Evolutionary conservation across 2,888 invertebrate genomes (phyloP), one percentile per base, ranked within the genome.

Genomic region (Perithous albicinctus): DNA sequence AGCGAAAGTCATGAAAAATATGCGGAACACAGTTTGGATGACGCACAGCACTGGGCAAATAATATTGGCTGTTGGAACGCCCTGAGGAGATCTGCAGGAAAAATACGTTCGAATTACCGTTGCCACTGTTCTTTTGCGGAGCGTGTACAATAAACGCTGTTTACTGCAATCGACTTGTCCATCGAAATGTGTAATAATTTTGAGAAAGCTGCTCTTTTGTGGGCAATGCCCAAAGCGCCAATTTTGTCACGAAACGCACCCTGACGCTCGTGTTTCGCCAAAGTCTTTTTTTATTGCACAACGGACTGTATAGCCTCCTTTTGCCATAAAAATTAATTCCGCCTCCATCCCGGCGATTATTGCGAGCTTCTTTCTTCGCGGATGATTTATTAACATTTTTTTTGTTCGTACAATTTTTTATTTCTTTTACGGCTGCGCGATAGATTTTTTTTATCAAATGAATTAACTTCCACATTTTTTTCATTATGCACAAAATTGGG

Each of bases 211-310:
- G 72, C 51, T 72, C 72, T 66, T 59, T 66, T n/a, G 59, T 59
- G 35, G 38, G 66, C 76, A 72, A 77, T n/a, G 76, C 76, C 72
- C 66, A 54, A 51, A 54, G 61, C 61, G 43, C 29, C 56, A 80
- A 80, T 80, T 80, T 80, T n/a, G n/a, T n/a, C 76, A 77, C 76
- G 51, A 61, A 51, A 80, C 66, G 59, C 51, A 75, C 61, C 76
- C 72, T 43, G 29, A n/a, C n/a, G 64, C 56, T 54, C 70, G 48
- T 66, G n/a, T 29, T 29, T 26, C 69, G 51, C 32, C 82, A 82
- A 79, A 72, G 73, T 59, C 78, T 75, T 72, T 75, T 72, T 59
- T 78, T 54, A 51, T 84, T 80, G 80, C 82, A 75, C 76, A 77
- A 72, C 72, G n/a, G n/a, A n/a, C n/a, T n/a, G n/a, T n/a, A n/a